Evolutionary conservation across 2,888 invertebrate genomes (phyloP), one percentile per base, ranked within the genome.

Genomic region (Ochlodes sylvanus): DNA sequence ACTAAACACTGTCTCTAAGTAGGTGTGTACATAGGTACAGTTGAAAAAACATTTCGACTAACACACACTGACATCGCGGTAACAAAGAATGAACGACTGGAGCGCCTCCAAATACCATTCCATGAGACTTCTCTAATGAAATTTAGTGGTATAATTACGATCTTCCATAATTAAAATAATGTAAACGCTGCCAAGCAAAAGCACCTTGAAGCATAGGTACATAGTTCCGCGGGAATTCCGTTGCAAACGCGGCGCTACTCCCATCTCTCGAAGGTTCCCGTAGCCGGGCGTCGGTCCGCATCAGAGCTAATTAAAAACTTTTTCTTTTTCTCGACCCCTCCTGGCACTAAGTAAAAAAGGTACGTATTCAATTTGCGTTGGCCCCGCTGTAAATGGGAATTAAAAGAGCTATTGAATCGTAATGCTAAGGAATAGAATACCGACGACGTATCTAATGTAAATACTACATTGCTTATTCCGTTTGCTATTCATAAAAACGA

Each of bases 311-410:
- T 62, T 62, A 62, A 62, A 62, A 62, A 62, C 62, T 62, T 62
- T 62, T 62, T 62, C 52, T 32, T 62, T 62, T 62, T 62, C 54
- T 15, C 54, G 32, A 14, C 54, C n/a, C n/a, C 9, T 38, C 38
- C 52, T 41, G 19, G 21, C 61, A 38, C n/a, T 62, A 50, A 62
- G 62, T 62, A 62, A 62, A 54, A 52, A 62, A 62, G 62, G 62
- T 62, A 62, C 62, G 62, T 62, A 62, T 62, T 62, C 52, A 62
- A 62, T 62, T 62, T 62, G n/a, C 62, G 50, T 52, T 52, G 50
- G 50, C 47, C 50, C 21, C 50, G 19, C 62, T 52, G 19, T 14
- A 62, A 61, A 62, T 50, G 62, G 50, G 19, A 62, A 62, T 62
- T 62, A 62, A 62, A 62, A 62, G 62, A 52, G 34, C 62, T 19